phyloP scores from a whole-genome alignment of 1,140 invertebrate genomes.

The Olivierus martensii region DNA sequence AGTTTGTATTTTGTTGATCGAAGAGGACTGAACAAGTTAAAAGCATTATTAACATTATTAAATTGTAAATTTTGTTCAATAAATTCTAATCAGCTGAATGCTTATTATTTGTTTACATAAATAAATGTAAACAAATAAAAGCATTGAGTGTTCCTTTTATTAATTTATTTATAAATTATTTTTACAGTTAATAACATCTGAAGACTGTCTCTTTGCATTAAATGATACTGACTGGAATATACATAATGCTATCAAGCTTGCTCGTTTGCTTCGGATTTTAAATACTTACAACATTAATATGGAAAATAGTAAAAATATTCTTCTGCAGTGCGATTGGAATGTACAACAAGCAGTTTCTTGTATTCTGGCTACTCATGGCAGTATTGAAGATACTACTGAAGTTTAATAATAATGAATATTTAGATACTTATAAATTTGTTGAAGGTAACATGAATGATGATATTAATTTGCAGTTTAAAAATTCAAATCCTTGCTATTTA shows the following conservation, averaged over 20 bases:
- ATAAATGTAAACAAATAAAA: no score
- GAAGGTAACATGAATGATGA: no score
- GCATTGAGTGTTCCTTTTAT: no score
- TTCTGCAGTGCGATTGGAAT: slow-evolving; percentile 1
- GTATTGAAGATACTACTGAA: slow-evolving; percentile 15
- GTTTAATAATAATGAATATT: neutral
- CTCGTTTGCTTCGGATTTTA: slow-evolving; percentile 13
- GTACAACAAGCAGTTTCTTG: slow-evolving; percentile 4
- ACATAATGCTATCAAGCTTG: slow-evolving; percentile 66
- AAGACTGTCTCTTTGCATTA: slow-evolving; percentile 60
- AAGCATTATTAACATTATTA: no score
- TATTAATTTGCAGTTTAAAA: no score
- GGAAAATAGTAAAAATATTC: neutral
- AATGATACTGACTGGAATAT: slow-evolving; percentile 76
- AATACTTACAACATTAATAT: slow-evolving; percentile 1
- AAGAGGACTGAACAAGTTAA: no score
- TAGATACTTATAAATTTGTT: no score
- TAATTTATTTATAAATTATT: slow-evolving; percentile 3
- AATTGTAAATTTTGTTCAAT: no score
- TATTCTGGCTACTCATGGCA: neutral
- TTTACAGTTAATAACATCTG: slow-evolving; percentile 46
- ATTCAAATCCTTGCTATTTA: no score
- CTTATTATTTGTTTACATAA: no score
- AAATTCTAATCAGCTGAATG: no score
- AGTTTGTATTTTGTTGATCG: no score